These are phyloP conservation scores for Steinernema carpocapsae DNA, from an alignment of 2,888 invertebrate genomes.

Conservation along the genomic window DNA sequence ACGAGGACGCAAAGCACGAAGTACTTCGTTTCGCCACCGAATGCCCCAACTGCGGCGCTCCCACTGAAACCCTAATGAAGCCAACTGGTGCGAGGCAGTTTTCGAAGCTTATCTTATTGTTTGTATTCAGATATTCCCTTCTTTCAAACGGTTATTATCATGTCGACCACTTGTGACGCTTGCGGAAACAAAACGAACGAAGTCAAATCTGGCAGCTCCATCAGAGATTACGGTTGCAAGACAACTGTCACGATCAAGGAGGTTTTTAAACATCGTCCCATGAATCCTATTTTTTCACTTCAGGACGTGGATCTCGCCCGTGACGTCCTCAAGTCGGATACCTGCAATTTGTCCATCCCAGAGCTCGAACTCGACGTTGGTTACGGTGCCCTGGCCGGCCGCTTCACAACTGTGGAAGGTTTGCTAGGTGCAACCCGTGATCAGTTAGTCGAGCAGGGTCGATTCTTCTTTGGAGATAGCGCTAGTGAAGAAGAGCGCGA, in stretches of 20 bases:
- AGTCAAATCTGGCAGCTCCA: slow-evolving; percentile 73
- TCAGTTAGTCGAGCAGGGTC: slow-evolving; percentile 54
- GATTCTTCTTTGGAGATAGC: slow-evolving; percentile 67
- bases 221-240: slow-evolving; percentile 58
- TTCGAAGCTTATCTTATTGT: slow-evolving; percentile 16
- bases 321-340: slow-evolving; percentile 93
- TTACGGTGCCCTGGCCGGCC: slow-evolving; percentile 83
- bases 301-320: slow-evolving; percentile 81
- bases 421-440: slow-evolving; percentile 78
- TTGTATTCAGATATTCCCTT: slow-evolving; percentile 80
- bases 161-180: slow-evolving; percentile 89
- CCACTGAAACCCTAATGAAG: slow-evolving; percentile 91
- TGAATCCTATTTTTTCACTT: background rate
- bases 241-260: slow-evolving; percentile 56
- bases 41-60: slow-evolving; percentile 83
- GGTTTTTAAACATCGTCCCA: slow-evolving; percentile 39
- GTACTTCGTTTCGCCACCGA: slow-evolving; percentile 81
- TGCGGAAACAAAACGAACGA: slow-evolving; percentile 94
- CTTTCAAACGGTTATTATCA: slow-evolving; percentile 96
- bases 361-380: slow-evolving; percentile 79
- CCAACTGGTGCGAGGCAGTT: slow-evolving; percentile 57
- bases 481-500: slow-evolving; percentile 43
- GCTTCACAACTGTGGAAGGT: slow-evolving; percentile 95
- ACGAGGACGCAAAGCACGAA: slow-evolving; percentile 63
- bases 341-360: slow-evolving; percentile 81